These are phyloP conservation scores for Merops nubicus DNA, from an alignment of 2,113 vertebrate species.

Conservation along the genomic window DNA sequence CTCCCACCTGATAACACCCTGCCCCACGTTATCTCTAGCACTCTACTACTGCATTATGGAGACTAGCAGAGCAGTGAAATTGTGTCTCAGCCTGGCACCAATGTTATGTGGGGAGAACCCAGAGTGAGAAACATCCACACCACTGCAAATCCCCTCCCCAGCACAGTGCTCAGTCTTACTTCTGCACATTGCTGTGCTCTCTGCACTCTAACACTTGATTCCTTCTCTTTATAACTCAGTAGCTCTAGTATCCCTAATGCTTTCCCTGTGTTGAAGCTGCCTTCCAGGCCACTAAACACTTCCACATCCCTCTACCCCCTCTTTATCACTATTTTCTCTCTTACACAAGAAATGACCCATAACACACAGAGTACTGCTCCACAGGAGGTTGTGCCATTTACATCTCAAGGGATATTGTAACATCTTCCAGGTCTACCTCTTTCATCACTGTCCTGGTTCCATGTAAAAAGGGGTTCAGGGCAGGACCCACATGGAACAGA, in stretches of 20 bases:
- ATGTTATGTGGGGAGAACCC: background rate
- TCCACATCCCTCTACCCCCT: background rate
- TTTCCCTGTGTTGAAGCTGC: background rate
- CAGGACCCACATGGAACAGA: too few relatives aligned
- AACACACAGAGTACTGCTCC: background rate
- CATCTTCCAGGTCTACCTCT: background rate
- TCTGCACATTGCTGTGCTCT: background rate
- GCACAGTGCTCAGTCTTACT: fast-evolving
- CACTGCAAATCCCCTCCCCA: background rate
- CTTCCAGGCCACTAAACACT: constrained; percentile 28
- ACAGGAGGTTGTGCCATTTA: background rate
- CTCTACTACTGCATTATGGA: fast-evolving
- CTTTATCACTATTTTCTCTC: background rate
- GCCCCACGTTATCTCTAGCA: fast-evolving
- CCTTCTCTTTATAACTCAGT: background rate
- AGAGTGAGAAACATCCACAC: background rate
- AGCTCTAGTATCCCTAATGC: background rate
- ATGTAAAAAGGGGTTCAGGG: too few relatives aligned
- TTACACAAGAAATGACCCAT: background rate
- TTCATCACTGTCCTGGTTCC: too few relatives aligned
- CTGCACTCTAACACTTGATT: background rate
- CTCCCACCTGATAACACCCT: background rate
- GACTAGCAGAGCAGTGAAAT: background rate
- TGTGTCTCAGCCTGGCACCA: background rate
- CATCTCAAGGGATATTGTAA: background rate